phyloP scores from a whole-genome alignment of 2,113 vertebrate species.

The Lampris incognitus region DNA sequence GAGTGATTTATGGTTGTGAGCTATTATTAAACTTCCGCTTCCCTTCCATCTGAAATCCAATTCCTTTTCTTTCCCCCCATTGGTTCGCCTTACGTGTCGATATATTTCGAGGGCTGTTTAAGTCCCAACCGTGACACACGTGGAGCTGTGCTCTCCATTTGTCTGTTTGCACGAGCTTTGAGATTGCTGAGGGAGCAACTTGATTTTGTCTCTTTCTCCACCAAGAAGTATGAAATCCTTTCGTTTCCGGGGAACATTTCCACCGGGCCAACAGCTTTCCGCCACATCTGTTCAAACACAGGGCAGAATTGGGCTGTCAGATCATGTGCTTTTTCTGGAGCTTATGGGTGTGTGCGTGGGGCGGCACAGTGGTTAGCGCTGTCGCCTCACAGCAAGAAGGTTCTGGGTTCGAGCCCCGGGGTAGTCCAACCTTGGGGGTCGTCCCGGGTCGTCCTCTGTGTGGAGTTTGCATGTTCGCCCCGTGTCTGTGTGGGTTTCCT shows the following conservation, averaged over 20 bases:
- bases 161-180: constrained; percentile 9
- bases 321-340: not conserved
- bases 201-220: not conserved
- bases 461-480: too few species aligned
- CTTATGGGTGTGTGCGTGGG: not conserved
- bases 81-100: constrained; percentile 66
- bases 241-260: not conserved
- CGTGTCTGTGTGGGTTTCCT: too few species aligned
- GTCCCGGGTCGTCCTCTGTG: too few species aligned
- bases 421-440: too few species aligned
- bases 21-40: constrained; percentile 71
- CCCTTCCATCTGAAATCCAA: constrained; percentile 68
- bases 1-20: constrained; percentile 71
- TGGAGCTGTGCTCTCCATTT: constrained; percentile 13
- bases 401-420: too few species aligned
- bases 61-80: constrained; percentile 62
- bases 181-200: not conserved
- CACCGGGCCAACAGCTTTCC: not conserved
- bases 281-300: constrained; percentile 8
- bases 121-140: constrained; percentile 49
- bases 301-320: not conserved
- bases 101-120: constrained; percentile 63
- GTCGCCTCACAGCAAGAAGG: too few species aligned
- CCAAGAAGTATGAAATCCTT: not conserved
- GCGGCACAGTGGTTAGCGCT: too few species aligned